Base-by-base conservation (phyloP, 1,140 invertebrate species). In the Drosophila paulistorum region DNA sequence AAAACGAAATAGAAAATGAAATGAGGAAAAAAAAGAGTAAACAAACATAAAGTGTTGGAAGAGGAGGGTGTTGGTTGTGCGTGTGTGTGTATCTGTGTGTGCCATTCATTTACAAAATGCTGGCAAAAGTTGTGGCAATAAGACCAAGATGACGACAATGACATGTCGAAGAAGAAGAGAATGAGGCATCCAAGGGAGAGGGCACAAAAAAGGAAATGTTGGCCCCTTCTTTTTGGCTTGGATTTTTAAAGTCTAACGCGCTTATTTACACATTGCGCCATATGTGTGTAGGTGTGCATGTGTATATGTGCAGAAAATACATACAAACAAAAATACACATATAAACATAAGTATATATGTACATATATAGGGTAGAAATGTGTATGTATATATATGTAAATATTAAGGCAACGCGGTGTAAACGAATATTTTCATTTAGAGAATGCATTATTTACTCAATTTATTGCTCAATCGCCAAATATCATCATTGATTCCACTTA, bases 101-200 rank as follows among this genome's bases (percentile, higher is more conserved):
- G 30, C 72, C 79, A 79, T 86, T 86, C 79, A 83, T 87, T 87
- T 86, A 79, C 72, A 71, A 83, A 86, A 82, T 74, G 83, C 84
- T 87, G 75, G 64, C 71, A 77, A 77, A 80, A 80, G 74, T 77
- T 80, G 78, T 59, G 71, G 83, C 69, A 83, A 83, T 83, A 87
- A 83, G 79, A 80, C 58, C 74, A 68, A 82, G 72, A 64, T 73
- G 70, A 77, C 66, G 73, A 57, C 81, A 55, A 67, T 58, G 71
- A 23, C 71, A 59, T 51, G 17, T 60, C 33, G n/a, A 17, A 51
- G 14, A 23, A 37, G 10, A 23, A 37, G 60, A 51, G 30, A 13
- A 51, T 3, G 45, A 9, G 2, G 14, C 14, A 9, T 9, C 35
- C 35, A 11, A 37, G 35, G 45, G 45, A 48, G 2, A 23, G 11